Base-by-base conservation (phyloP, 2,797 vertebrate genomes). In the Hirundo rustica region DNA sequence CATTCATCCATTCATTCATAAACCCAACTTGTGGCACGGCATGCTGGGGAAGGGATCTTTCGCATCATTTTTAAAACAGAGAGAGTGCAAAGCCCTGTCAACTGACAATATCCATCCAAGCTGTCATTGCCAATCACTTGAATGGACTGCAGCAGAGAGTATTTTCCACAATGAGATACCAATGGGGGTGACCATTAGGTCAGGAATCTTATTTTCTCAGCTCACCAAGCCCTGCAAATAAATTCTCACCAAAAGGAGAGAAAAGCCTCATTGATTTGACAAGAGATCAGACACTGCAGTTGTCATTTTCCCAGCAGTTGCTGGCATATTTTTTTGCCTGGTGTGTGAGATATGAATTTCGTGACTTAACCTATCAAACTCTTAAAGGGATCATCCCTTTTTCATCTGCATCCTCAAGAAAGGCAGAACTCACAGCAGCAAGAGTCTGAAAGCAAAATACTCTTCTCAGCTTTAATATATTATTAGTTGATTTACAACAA, bases 251-350 rank as follows among this genome's bases (percentile, higher is more conserved):
- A 81, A 96, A 96, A 96, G 96, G 93, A 96, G 95, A 96, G 96
- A 97, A 97, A 97, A 97, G 96, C 96, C 94, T 96, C 96, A 97
- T 97, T 97, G 96, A 97, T 95, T 94, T 97, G 96, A 96, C 96
- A 94, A 88, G 94, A 42, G 77, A 95, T 93, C 96, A 96, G 89
- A 74, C 92, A 54, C 85, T 19, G 85, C 96, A 97, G 95, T 96
- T 97, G 96, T 97, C 96, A 97, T 96, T 97, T 96, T 96, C 95
- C 92, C 96, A 96, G 96, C 96, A 97, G 96, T 97, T 97, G 96
- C 88, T 88, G 47, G 93, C 94, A 94, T 92, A 82, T 67, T 94
- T 95, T 91, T 96, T 96, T 89, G 94, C 91, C 85, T 97, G 94
- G 94, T 96, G 95, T 77, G 89, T 0, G 40, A 95, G 94, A 95